These are phyloP conservation scores for Drosophila ohnishii DNA, from an alignment of 1,140 invertebrate species.

Conservation along the genomic window DNA sequence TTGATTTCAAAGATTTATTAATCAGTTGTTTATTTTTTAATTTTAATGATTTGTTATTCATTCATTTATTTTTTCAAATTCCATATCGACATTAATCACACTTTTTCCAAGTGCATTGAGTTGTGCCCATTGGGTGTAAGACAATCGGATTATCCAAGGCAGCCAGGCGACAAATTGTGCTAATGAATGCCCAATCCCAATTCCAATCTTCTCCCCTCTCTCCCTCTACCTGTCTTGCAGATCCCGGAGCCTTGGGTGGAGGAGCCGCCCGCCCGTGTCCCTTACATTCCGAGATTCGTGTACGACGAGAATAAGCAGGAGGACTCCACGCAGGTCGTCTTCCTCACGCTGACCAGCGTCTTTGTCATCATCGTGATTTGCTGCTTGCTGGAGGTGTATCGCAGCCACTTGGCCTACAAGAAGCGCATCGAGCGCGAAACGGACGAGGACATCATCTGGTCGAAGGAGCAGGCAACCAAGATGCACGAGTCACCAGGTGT, in stretches of 20 bases:
- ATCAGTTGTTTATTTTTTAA: too few species aligned
- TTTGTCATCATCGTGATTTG: constrained; percentile 87
- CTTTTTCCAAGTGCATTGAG: background rate
- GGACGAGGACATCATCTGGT: constrained; percentile 87
- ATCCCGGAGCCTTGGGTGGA: constrained; percentile 90
- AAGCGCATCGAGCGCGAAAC: constrained; percentile 87
- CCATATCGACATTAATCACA: background rate
- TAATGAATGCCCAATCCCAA: constrained; percentile 55
- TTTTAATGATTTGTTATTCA: too few species aligned
- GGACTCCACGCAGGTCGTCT: constrained; percentile 89
- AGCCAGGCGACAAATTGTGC: constrained; percentile 58
- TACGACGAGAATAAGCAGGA: constrained; percentile 88
- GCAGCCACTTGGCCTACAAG: constrained; percentile 87
- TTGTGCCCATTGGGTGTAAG: background rate
- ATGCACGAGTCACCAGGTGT: constrained; percentile 84
- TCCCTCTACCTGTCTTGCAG: constrained; percentile 32
- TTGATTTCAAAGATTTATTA: too few species aligned
- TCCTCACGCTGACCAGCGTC: constrained; percentile 88
- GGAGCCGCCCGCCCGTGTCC: constrained; percentile 89
- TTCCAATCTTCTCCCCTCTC: constrained; percentile 20
- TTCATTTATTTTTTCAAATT: too few species aligned
- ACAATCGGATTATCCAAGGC: constrained; percentile 23
- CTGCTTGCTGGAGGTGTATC: constrained; percentile 87
- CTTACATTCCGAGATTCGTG: constrained; percentile 89
- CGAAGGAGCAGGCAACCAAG: constrained; percentile 87